Conservation (phyloP, 2,888 invertebrate species). For the Seira sanloemensis region DNA sequence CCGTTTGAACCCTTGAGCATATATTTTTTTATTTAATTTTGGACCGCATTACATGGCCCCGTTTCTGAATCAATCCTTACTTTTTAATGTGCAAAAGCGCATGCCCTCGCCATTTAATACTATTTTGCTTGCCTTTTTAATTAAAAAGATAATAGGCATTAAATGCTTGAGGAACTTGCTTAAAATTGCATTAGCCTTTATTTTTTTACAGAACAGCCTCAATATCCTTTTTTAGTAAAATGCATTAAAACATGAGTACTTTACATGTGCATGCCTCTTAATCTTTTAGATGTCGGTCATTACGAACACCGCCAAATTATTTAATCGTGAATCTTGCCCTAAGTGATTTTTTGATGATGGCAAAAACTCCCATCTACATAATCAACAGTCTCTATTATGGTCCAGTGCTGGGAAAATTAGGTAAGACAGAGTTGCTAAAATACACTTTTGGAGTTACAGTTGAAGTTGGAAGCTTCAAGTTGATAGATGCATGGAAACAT, state of each 20-base stretch:
- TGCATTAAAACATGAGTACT: background rate
- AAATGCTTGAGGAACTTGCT: background rate
- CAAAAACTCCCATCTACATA: constrained; percentile 84
- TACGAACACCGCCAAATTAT: constrained; percentile 85
- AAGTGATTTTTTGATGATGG: constrained; percentile 84
- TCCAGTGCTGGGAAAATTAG: constrained; percentile 84
- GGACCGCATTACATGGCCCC: too few species aligned
- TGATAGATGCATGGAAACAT: too few species aligned
- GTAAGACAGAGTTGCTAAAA: constrained; percentile 79
- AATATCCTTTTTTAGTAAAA: background rate
- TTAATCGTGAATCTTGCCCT: constrained; percentile 86
- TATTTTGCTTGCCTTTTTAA: background rate
- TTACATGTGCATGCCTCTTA: constrained; percentile 66
- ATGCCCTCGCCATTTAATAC: background rate
- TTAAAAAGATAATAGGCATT: background rate
- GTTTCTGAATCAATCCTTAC: too few species aligned
- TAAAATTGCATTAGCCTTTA: too few species aligned
- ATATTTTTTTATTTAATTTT: too few species aligned
- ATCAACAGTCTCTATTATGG: constrained; percentile 85
- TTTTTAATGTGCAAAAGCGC: background rate
- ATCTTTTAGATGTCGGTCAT: constrained; percentile 81
- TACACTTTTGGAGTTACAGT: background rate
- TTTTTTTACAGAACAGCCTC: too few species aligned
- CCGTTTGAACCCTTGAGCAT: too few species aligned
- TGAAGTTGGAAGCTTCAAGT: too few species aligned